A percentile compares a stretch with the other conserved stretches of the same genome.
Conservation (phyloP, 35 echinoderm and acorn worm species). For the Stichopus chloronotus region DNA sequence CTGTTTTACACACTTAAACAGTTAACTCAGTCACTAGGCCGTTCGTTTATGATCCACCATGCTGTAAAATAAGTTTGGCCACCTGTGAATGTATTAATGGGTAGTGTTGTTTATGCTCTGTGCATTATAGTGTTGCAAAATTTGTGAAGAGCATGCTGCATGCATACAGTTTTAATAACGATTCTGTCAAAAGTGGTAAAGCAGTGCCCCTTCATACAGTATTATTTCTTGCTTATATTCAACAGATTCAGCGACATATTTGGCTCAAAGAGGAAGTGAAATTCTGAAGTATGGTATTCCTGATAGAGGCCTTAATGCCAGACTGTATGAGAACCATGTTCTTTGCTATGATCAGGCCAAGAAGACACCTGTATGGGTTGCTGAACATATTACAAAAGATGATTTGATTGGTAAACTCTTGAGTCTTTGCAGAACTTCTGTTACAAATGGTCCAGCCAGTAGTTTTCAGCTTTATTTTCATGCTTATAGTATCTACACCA, state of each 20-base stretch:
- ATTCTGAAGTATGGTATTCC: constrained; percentile 92
- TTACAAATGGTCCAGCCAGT: neutral
- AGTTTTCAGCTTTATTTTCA: neutral
- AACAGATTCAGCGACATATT: constrained; percentile 5
- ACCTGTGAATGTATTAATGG: neutral
- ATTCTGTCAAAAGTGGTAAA: neutral
- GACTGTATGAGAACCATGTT: constrained; percentile 84
- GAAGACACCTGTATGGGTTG: constrained; percentile 89
- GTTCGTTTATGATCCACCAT: neutral
- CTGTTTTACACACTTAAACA: neutral
- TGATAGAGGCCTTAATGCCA: constrained; percentile 74
- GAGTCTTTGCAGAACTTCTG: neutral
- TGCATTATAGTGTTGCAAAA: no score
- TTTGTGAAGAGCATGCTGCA: neutral
- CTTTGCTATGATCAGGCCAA: constrained; percentile 86
- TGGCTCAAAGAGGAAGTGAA: constrained; percentile 1
- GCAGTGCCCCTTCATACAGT: no score
- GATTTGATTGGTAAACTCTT: constrained; percentile 73
- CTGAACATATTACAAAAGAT: constrained; percentile 86
- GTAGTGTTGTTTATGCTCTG: no score
- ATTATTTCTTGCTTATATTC: neutral
- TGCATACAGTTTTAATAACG: neutral
- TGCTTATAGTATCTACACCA: no score
- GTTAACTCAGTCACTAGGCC: neutral
- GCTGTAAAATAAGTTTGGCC: neutral